These are phyloP conservation scores for Drosophila nasuta DNA, from an alignment of 1,140 invertebrate species.

Conservation along the genomic window DNA sequence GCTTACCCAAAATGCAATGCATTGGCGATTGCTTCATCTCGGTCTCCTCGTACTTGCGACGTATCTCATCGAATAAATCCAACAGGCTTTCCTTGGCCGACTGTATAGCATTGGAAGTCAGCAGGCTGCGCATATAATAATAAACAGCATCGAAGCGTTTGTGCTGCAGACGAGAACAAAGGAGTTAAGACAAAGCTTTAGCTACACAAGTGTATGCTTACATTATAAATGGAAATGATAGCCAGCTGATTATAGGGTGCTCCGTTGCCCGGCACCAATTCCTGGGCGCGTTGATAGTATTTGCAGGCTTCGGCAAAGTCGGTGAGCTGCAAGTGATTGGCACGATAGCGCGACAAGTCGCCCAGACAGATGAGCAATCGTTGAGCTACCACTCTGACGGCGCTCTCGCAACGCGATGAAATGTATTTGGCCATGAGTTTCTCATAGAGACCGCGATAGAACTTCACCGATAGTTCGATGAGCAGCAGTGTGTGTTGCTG, in stretches of 20 bases:
- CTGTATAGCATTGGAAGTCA: conserved; percentile 96
- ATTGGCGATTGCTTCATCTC: conserved; percentile 88
- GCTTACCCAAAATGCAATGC: conserved; percentile 30
- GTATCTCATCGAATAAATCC: conserved; percentile 96
- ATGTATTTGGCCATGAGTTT: conserved; percentile 82
- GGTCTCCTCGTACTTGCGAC: conserved; percentile 93
- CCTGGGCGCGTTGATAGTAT: conserved; percentile 96
- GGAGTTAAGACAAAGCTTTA: conserved; percentile 10
- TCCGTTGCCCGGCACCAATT: conserved; percentile 97
- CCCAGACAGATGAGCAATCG: conserved; percentile 95
- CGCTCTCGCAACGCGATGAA: conserved; percentile 86
- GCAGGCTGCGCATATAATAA: conserved; percentile 97
- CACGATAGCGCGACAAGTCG: conserved; percentile 95
- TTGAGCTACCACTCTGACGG: conserved; percentile 91
- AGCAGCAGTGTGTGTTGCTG: conserved; percentile 90
- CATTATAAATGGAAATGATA: conserved; percentile 94
- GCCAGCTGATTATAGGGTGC: conserved; percentile 97
- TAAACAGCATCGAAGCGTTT: conserved; percentile 98
- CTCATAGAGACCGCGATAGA: conserved; percentile 59
- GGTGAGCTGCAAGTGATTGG: conserved; percentile 92
- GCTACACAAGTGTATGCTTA: conserved; percentile 86
- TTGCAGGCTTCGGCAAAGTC: conserved; percentile 95
- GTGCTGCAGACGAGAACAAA: conserved; percentile 87
- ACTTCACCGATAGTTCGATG: conserved; percentile 86
- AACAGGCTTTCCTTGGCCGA: conserved; percentile 95